Percentiles rank a stretch among this genome's conserved stretches.
phyloP scores from a whole-genome alignment of 1,140 invertebrate species.

The Holotrichia oblita region DNA sequence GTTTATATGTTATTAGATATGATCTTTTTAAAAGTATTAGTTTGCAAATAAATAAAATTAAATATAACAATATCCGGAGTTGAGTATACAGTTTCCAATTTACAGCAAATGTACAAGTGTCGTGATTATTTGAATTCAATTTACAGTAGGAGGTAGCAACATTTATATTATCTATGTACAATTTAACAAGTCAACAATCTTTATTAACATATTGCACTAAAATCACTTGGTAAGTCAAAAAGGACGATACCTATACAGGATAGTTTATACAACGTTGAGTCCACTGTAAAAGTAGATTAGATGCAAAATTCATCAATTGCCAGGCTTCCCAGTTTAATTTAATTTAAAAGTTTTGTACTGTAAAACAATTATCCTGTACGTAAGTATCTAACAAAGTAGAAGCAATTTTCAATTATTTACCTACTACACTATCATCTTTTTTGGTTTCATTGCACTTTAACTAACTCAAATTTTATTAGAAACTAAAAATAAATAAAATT shows the following conservation, averaged over 20 bases:
- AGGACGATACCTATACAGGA: neutral
- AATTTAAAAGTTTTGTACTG: too few relatives aligned
- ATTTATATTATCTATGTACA: constrained; percentile 41
- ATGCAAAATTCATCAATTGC: too few relatives aligned
- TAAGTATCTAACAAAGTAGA: neutral
- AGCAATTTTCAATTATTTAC: neutral
- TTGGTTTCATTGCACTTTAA: neutral
- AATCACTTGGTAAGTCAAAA: constrained; percentile 27
- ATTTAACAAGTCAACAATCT: constrained; percentile 40
- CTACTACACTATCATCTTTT: neutral
- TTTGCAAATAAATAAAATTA: neutral
- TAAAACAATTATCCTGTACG: too few relatives aligned
- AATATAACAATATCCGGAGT: neutral
- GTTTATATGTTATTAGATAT: neutral
- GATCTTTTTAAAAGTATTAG: neutral
- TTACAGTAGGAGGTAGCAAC: constrained; percentile 43
- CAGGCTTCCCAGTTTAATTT: too few relatives aligned
- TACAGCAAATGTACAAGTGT: constrained; percentile 36
- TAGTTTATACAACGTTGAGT: neutral
- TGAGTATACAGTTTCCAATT: constrained; percentile 23
- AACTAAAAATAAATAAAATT: constrained; percentile 6
- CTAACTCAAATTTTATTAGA: neutral
- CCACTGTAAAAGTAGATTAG: too few relatives aligned
- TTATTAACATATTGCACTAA: constrained; percentile 47
- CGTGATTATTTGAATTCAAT: constrained; percentile 19